phyloP scores from a whole-genome alignment of 2,113 vertebrate genomes.

The Psophia crepitans region DNA sequence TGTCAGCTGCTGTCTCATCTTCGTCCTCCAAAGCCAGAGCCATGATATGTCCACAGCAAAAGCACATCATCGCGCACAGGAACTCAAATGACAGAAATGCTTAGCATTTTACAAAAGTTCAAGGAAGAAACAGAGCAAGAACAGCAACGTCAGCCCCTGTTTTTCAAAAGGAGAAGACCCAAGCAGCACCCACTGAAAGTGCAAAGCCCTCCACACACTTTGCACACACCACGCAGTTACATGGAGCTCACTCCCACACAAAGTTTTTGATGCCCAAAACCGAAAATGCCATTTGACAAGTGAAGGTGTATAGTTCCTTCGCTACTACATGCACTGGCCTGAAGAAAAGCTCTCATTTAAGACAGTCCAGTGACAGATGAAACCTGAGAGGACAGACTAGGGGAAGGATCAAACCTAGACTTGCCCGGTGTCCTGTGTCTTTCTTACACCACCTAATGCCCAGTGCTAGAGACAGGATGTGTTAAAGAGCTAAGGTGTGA shows the following conservation, averaged over 20 bases:
- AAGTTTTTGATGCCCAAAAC: neutral
- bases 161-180: neutral
- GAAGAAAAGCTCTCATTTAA: neutral
- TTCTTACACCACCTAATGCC: neutral
- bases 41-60: neutral
- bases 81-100: neutral
- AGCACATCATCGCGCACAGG: neutral
- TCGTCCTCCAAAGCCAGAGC: neutral
- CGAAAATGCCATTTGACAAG: neutral
- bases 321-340: neutral
- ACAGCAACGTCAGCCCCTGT: neutral
- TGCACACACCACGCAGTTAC: neutral
- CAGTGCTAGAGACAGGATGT: neutral
- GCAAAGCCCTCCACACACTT: neutral
- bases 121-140: neutral
- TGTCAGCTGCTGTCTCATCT: neutral
- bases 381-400: neutral
- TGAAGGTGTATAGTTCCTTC: neutral
- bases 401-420: neutral
- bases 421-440: neutral
- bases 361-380: neutral
- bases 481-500: neutral
- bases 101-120: neutral
- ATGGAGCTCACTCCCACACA: fast-evolving
- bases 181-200: neutral